phyloP scores from a whole-genome alignment of 2,888 invertebrate species.

The Rhabditoides inermis region DNA sequence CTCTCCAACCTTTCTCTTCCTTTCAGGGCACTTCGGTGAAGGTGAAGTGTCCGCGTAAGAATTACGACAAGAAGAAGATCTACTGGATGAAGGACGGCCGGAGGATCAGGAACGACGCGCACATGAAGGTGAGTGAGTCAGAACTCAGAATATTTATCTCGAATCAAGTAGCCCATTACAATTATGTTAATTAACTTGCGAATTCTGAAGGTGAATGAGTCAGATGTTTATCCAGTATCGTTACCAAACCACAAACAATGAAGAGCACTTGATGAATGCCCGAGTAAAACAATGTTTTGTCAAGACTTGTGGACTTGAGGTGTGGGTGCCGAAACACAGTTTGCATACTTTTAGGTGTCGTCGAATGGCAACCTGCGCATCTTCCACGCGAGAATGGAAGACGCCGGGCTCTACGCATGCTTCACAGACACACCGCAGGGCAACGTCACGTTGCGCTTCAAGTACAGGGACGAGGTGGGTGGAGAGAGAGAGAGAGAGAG shows the following conservation, averaged over 20 bases:
- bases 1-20: background rate
- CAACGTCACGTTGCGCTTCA: constrained; percentile 71
- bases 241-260: too few species aligned
- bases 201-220: too few species aligned
- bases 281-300: too few species aligned
- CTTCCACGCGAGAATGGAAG: constrained; percentile 63
- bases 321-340: too few species aligned
- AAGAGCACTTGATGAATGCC: too few species aligned
- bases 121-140: too few species aligned
- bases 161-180: too few species aligned
- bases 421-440: constrained; percentile 64
- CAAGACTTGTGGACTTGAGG: too few species aligned
- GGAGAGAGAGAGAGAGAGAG: too few species aligned
- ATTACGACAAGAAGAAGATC: constrained; percentile 65
- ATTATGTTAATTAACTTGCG: too few species aligned
- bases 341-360: constrained; percentile 67
- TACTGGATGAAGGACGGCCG: constrained; percentile 78
- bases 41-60: constrained; percentile 84
- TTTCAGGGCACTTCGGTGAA: constrained; percentile 73
- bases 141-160: too few species aligned
- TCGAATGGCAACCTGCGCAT: constrained; percentile 80
- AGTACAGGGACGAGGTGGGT: constrained; percentile 59
- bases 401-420: constrained; percentile 57
- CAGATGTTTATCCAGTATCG: too few species aligned
- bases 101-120: constrained; percentile 61